Base-by-base conservation (phyloP, 1,140 invertebrate species). In the Trissolcus basalis region DNA sequence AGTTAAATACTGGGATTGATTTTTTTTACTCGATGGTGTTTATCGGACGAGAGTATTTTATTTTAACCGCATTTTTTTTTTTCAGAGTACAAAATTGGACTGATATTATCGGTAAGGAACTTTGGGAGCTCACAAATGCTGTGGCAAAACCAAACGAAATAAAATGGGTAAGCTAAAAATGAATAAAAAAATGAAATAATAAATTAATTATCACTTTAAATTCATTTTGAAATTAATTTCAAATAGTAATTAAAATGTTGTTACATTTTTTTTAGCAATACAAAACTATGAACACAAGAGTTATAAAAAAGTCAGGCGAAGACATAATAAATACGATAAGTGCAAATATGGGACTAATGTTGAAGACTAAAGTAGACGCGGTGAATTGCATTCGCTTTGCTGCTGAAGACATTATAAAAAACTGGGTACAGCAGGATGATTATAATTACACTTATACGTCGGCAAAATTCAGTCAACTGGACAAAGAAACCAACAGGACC, bases 291-390 rank as follows among this genome's bases (percentile, higher is more conserved):
- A 94, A 94, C 86, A 93, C 93, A 0, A 90, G 91, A 74, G 93
- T 96, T 12, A 91, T 92, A 80, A 88, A 91, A 41, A 94, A 95
- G 82, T 92, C 95, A 86, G 93, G 94, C 13, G 90, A 91, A 48
- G 90, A 91, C 67, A 90, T 96, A 65, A 90, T 96, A 56, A 90
- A 91, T 49, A 92, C 92, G 27, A 94, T 95, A 43, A 91, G 93
- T 15, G 90, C 91, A 43, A 94, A 93, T 67, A 92, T 96, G 36
- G 91, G 92, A 48, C 91, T 91, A 11, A 94, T 96, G 93, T 88
- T 96, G 50, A 91, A 92, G 39, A 90, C 93, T 53, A 96, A 96
- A 91, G 94, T 95, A 89, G 93, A 95, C 72, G 94, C 95, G 15
- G 92, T 96, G 44, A 91, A 93, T 89, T 94, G 93, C 77, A 93